Evolutionary conservation across 2,888 invertebrate genomes (phyloP), one percentile per base, ranked within the genome.

Genomic region (Platyscelio sp.): DNA sequence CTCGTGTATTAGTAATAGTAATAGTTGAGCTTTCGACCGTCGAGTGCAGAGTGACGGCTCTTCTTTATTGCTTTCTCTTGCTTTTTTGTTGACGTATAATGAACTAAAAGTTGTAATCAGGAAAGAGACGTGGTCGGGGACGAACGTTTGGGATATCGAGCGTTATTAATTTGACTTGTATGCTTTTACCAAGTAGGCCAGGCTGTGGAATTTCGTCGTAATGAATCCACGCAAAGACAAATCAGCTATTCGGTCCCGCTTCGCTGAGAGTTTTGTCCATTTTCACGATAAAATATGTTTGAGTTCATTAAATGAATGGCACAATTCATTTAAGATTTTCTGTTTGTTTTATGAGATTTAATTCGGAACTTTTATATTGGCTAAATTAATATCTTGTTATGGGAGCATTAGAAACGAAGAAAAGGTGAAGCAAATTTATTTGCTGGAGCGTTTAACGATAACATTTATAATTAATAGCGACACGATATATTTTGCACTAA

Each of bases 161-260:
- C 78, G 68, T 83, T 83, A 83, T 83, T 83, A 83, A 78, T 77
- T 68, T 51, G 71, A 43, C 67, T 83, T 24, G 54, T 65, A 58
- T 18, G 65, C 43, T 51, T 63, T 13, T 22, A 26, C 2, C 26
- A n/a, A n/a, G 24, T 26, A 51, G 54, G 56, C 38, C 38, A 51
- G 54, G 56, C 38, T 33, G 20, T 18, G 11, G 51, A 4, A 67
- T 67, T 65, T 26, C 29, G 13, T 6, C 15, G 40, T 72, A 72
- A 65, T 60, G 68, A 81, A 68, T 74, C 60, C 60, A 33, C 24
- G 5, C 56, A 49, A 13, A 33, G 63, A 63, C 46, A 78, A 74
- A 74, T 70, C 38, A 56, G 51, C 58, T 6, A 65, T 71, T 72
- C 26, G 43, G 46, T 56, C 38, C 43, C 51, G 82, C 65, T 67